A percentile compares a stretch with the other conserved stretches of the same genome.
phyloP scores from a whole-genome alignment of 92 coral and sea anemone genomes.

The Paramuricea clavata region DNA sequence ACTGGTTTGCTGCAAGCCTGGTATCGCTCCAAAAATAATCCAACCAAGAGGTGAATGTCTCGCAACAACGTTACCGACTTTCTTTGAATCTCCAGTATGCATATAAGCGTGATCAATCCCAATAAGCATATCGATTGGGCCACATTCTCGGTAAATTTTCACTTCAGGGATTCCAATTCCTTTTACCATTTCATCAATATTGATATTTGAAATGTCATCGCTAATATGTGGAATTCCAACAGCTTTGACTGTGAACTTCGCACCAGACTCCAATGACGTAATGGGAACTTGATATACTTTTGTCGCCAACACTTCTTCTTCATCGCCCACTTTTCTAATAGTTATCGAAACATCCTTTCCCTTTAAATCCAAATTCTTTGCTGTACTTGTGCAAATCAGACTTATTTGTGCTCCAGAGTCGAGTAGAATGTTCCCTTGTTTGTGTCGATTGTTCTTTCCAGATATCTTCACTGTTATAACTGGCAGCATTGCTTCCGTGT shows the following conservation, averaged over 20 bases:
- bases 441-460: slow-evolving; percentile 20
- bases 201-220: slow-evolving; percentile 57
- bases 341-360: slow-evolving; percentile 60
- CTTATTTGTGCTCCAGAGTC: slow-evolving; percentile 77
- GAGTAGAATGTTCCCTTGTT: slow-evolving; percentile 61
- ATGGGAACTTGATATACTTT: slow-evolving; percentile 57
- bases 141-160: slow-evolving; percentile 39
- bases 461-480: slow-evolving; percentile 57
- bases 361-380: slow-evolving; percentile 42
- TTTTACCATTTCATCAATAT: not conserved
- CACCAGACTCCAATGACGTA: slow-evolving; percentile 52
- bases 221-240: slow-evolving; percentile 72
- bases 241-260: slow-evolving; percentile 58
- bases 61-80: no score
- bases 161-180: not conserved
- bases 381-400: slow-evolving; percentile 53
- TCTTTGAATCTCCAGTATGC: no score
- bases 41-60: no score
- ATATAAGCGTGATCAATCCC: no score
- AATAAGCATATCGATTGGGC: no score
- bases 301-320: slow-evolving; percentile 69
- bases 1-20: no score
- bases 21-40: no score
- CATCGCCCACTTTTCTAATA: slow-evolving; percentile 66
- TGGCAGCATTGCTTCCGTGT: slow-evolving; percentile 58